Percentiles rank a stretch among this genome's conserved stretches.
phyloP scores from a whole-genome alignment of 2,888 invertebrate genomes.

The Girardia tigrina region DNA sequence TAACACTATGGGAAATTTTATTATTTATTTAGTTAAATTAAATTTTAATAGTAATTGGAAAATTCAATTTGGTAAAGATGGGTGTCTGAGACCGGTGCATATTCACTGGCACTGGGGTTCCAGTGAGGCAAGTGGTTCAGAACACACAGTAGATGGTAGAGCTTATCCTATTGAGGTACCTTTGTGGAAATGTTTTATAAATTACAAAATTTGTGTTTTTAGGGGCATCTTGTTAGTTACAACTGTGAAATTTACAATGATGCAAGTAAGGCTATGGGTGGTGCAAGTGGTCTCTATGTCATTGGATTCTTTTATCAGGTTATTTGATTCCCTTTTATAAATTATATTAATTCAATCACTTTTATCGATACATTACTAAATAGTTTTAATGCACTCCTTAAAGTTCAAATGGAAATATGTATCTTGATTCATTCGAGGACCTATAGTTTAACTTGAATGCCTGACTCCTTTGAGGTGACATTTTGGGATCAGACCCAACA shows the following conservation, averaged over 20 bases:
- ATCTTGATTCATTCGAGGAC: too few relatives aligned
- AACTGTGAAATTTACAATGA: not conserved
- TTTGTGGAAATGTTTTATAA: not conserved
- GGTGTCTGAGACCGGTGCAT: not conserved
- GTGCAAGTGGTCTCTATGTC: conserved; percentile 6
- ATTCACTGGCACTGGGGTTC: conserved; percentile 15
- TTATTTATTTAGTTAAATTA: not conserved
- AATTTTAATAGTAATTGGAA: not conserved
- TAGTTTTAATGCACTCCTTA: too few relatives aligned
- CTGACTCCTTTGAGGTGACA: too few relatives aligned
- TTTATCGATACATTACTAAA: too few relatives aligned
- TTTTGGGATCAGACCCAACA: too few relatives aligned
- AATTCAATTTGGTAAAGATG: not conserved
- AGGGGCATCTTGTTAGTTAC: not conserved
- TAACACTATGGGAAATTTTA: too few relatives aligned
- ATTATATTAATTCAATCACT: too few relatives aligned
- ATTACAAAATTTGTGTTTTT: not conserved
- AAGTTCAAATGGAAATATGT: too few relatives aligned
- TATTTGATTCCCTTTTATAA: too few relatives aligned
- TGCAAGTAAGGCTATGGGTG: not conserved
- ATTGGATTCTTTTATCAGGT: conserved; percentile 8
- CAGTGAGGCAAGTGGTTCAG: not conserved
- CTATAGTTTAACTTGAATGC: too few relatives aligned
- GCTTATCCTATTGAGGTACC: not conserved
- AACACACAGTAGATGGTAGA: not conserved